Percentiles rank a stretch among this genome's conserved stretches.
phyloP scores from a whole-genome alignment of 2,888 invertebrate species.

The Trichogramma evanescens region DNA sequence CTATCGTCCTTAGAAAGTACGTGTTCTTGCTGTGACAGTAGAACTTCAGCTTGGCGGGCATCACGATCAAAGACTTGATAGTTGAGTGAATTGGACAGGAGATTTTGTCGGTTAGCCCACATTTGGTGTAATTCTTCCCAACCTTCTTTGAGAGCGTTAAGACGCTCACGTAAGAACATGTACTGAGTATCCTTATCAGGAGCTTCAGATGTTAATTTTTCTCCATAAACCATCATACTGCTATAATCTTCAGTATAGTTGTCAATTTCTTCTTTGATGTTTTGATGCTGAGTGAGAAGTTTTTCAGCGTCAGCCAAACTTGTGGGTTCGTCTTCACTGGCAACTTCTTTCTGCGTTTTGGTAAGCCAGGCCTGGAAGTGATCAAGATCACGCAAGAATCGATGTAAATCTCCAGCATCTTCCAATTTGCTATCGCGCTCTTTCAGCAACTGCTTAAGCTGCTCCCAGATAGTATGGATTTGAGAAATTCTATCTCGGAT shows the following conservation, averaged over 20 bases:
- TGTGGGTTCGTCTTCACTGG: slow-evolving; percentile 91
- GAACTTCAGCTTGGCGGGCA: slow-evolving; percentile 93
- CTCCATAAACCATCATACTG: slow-evolving; percentile 99
- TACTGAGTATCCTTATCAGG: slow-evolving; percentile 93
- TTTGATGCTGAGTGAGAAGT: slow-evolving; percentile 92
- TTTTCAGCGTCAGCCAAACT: slow-evolving; percentile 95
- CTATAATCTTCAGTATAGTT: slow-evolving; percentile 97
- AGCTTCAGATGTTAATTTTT: slow-evolving; percentile 76
- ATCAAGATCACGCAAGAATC: slow-evolving; percentile 96
- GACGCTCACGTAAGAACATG: slow-evolving; percentile 97
- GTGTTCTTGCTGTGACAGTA: slow-evolving; percentile 97
- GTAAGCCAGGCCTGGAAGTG: slow-evolving; percentile 99
- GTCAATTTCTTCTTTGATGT: slow-evolving; percentile 97
- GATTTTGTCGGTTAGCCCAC: slow-evolving; percentile 98
- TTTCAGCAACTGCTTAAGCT: slow-evolving; percentile 92
- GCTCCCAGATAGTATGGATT: slow-evolving; percentile 93
- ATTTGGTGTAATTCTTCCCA: slow-evolving; percentile 99
- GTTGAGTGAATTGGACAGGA: slow-evolving; percentile 90
- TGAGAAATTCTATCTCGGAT: slow-evolving; percentile 85
- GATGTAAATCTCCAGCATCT: slow-evolving; percentile 96
- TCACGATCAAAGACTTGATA: slow-evolving; percentile 93
- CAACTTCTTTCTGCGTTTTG: slow-evolving; percentile 98
- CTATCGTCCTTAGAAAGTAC: slow-evolving; percentile 94
- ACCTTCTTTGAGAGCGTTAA: slow-evolving; percentile 96
- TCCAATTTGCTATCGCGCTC: slow-evolving; percentile 97